phyloP scores from a whole-genome alignment of 1,140 invertebrate genomes.

The Mercenaria mercenaria region DNA sequence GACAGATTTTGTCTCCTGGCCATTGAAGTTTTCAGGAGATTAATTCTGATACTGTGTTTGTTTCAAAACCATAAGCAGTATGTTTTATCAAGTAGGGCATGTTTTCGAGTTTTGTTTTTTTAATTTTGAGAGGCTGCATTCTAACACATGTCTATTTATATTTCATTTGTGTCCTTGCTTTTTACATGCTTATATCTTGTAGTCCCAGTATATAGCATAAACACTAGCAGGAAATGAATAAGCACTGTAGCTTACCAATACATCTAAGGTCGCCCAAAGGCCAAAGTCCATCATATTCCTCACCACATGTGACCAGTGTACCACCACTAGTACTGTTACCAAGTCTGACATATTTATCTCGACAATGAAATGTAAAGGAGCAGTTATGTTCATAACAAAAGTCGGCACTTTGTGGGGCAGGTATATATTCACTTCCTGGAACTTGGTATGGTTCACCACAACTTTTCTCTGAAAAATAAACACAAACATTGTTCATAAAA shows the following conservation, averaged over 20 bases:
- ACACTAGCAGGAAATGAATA: no score
- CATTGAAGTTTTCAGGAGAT: no score
- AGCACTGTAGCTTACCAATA: constrained; percentile 42
- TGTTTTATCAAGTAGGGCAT: no score
- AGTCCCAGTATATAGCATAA: no score
- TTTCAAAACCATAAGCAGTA: no score
- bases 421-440: constrained; percentile 27
- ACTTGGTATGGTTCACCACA: constrained; percentile 18
- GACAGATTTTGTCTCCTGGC: no score
- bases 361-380: constrained; percentile 31
- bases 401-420: not conserved
- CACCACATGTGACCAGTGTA: constrained; percentile 7
- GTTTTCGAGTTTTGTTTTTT: no score
- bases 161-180: no score
- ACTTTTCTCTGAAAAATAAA: not conserved
- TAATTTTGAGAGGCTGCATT: no score
- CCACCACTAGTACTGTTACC: not conserved
- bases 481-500: not conserved
- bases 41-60: no score
- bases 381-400: constrained; percentile 18
- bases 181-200: no score
- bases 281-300: constrained; percentile 7
- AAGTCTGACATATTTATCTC: not conserved
- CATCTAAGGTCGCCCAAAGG: constrained; percentile 38
- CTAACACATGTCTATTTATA: no score